Evolutionary conservation across 2,113 vertebrate species (phyloP).

Genomic region (Catagonus wagneri): DNA sequence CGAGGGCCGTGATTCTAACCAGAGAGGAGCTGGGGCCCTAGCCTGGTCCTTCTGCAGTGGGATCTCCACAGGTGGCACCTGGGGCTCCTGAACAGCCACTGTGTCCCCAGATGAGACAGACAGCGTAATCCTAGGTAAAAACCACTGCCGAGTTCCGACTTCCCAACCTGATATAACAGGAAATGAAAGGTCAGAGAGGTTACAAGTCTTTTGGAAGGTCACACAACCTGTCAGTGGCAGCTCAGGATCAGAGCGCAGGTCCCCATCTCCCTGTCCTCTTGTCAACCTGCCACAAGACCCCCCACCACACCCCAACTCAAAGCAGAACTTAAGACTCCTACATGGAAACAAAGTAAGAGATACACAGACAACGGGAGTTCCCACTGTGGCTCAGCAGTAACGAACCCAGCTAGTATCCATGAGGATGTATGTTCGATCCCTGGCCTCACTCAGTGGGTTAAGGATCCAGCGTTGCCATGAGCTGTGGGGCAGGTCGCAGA

Average conservation of each 20-base stretch:
- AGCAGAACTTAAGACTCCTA: neutral
- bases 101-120: neutral
- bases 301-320: fast-evolving
- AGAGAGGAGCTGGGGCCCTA: neutral
- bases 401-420: too few species aligned
- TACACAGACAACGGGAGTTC: neutral
- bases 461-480: too few species aligned
- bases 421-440: too few species aligned
- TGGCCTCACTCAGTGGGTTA: too few species aligned
- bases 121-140: fast-evolving
- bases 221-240: neutral
- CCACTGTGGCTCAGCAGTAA: too few species aligned
- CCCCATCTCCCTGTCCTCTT: neutral
- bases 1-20: neutral
- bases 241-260: neutral
- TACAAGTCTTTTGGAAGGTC: neutral
- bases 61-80: neutral
- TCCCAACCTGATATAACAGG: neutral
- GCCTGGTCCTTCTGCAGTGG: neutral
- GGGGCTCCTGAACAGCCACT: neutral
- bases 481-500: too few species aligned
- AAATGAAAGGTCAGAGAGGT: neutral
- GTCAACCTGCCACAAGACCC: neutral
- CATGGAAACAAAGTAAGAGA: neutral
- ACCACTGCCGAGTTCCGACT: too few species aligned